Percentiles rank a stretch among this genome's conserved stretches.
These are phyloP conservation scores for Acleris emargana DNA, from an alignment of 2,888 invertebrate species.

Conservation along the genomic window DNA sequence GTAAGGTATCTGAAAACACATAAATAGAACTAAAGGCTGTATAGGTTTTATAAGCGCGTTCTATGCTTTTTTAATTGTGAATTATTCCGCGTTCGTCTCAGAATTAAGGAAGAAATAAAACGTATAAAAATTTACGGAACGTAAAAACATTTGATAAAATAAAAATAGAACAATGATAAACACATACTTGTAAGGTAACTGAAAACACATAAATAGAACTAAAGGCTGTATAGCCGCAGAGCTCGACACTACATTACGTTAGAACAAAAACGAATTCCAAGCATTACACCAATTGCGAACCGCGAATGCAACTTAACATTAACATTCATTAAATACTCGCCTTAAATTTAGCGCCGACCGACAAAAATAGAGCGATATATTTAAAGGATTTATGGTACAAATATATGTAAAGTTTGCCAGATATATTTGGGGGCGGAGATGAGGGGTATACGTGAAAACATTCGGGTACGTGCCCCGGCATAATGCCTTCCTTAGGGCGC, in stretches of 20 bases:
- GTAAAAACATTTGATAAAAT: not conserved
- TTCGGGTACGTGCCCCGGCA: constrained; percentile 80
- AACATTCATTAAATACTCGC: constrained; percentile 79
- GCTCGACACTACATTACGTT: constrained; percentile 20
- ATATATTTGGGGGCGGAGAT: constrained; percentile 81
- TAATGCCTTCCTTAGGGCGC: constrained; percentile 77
- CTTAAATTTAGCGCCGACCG: constrained; percentile 76
- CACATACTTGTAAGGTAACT: no score
- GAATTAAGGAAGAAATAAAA: constrained; percentile 1
- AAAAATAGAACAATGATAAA: no score
- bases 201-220: no score
- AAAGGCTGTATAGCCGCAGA: not conserved
- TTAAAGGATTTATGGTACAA: constrained; percentile 83
- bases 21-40: no score
- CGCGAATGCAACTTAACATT: constrained; percentile 70
- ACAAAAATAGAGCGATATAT: constrained; percentile 83
- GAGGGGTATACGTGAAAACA: constrained; percentile 80
- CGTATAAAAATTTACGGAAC: not conserved
- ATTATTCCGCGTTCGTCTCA: not conserved
- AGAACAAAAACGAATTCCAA: constrained; percentile 48
- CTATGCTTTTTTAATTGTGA: constrained; percentile 15
- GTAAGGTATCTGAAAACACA: no score
- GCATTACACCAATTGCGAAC: constrained; percentile 66
- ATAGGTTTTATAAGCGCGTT: constrained; percentile 10
- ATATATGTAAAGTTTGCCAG: constrained; percentile 84